A percentile compares a stretch with the other conserved stretches of the same genome.
phyloP scores from a whole-genome alignment of 1,140 invertebrate genomes.

The Carposina sasakii region DNA sequence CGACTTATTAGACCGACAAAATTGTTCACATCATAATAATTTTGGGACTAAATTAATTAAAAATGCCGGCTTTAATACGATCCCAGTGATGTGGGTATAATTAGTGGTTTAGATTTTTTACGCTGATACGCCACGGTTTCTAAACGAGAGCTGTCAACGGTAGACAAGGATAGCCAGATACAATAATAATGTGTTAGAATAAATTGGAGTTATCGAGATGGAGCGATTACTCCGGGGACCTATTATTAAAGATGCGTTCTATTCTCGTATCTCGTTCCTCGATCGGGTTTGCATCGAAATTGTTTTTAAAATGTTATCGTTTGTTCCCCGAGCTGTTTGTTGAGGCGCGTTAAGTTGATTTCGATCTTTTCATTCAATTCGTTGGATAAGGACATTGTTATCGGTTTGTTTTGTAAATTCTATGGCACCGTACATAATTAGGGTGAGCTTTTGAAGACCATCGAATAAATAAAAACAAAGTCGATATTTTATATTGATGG shows the following conservation, averaged over 20 bases:
- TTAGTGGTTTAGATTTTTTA: slow-evolving; percentile 65
- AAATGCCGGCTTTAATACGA: slow-evolving; percentile 57
- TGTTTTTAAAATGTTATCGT: slow-evolving; percentile 67
- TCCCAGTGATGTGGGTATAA: slow-evolving; percentile 67
- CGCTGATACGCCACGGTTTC: slow-evolving; percentile 54
- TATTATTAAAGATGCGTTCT: slow-evolving; percentile 67
- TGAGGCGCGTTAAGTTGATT: slow-evolving; percentile 50
- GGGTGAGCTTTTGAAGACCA: no score
- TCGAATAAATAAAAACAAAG: no score
- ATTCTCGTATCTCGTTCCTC: slow-evolving; percentile 40
- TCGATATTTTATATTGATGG: no score
- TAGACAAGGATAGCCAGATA: slow-evolving; percentile 31
- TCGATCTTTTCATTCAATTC: no score
- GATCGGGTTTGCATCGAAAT: slow-evolving; percentile 62
- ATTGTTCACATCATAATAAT: slow-evolving; percentile 68
- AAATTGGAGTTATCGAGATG: slow-evolving; percentile 41
- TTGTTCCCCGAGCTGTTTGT: slow-evolving; percentile 67
- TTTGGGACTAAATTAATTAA: slow-evolving; percentile 70
- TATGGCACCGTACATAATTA: no score
- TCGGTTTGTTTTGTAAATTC: no score
- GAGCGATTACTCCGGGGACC: slow-evolving; percentile 46
- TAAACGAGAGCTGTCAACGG: slow-evolving; percentile 53
- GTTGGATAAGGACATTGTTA: no score
- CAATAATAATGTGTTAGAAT: slow-evolving; percentile 23
- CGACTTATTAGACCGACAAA: slow-evolving; percentile 66